These are phyloP conservation scores for Lethrus apterus DNA, from an alignment of 1,140 invertebrate species.

Conservation along the genomic window DNA sequence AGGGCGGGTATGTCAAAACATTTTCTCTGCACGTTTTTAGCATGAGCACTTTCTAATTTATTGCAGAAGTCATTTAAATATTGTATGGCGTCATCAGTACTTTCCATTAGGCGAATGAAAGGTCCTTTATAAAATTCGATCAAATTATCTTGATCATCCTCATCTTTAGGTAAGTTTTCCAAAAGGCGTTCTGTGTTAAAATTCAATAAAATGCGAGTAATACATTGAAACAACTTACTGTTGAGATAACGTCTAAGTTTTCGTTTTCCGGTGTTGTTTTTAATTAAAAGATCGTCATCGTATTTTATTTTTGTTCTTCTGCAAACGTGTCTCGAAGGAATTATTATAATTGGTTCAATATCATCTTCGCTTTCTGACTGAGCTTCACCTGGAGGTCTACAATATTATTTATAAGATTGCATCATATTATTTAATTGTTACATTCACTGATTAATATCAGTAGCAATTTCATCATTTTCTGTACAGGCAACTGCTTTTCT, in stretches of 20 bases:
- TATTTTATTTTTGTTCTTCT: no score
- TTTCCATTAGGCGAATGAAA: constrained; percentile 27
- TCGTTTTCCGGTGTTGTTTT: constrained; percentile 68
- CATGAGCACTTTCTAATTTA: constrained; percentile 28
- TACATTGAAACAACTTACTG: constrained; percentile 34
- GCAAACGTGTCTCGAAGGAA: no score
- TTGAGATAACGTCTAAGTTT: constrained; percentile 75
- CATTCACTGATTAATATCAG: no score
- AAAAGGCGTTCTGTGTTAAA: no score
- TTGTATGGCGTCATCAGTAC: constrained; percentile 26
- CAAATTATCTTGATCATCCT: constrained; percentile 19
- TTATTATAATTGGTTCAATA: no score
- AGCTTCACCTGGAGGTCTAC: no score
- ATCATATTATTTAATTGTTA: no score
- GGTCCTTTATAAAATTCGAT: constrained; percentile 29
- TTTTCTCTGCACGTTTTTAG: constrained; percentile 29
- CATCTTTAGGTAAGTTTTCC: no score
- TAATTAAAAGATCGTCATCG: constrained; percentile 69
- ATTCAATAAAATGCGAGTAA: constrained; percentile 9
- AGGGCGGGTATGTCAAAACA: constrained; percentile 23
- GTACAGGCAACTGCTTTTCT: no score
- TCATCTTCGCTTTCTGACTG: no score
- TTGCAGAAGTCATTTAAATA: constrained; percentile 32
- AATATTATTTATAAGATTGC: no score
- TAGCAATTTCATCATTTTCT: no score